phyloP scores from a whole-genome alignment of 1,140 invertebrate species.

The Calycopis cecrops region DNA sequence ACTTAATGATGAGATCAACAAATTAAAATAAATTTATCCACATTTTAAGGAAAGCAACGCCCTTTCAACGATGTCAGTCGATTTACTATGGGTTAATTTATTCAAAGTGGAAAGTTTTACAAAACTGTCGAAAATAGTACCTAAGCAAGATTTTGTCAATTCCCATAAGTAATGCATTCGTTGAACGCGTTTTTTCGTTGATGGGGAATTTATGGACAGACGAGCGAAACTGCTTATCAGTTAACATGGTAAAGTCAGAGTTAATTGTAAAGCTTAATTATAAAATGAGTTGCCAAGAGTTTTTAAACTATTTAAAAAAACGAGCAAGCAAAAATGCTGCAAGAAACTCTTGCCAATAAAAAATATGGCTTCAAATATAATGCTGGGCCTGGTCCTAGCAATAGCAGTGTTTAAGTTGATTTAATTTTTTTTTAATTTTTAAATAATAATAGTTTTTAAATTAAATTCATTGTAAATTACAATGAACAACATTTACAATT shows the following conservation, averaged over 20 bases:
- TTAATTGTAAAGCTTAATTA: conserved; percentile 8
- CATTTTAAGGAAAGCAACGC: background rate
- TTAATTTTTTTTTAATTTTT: too few relatives aligned
- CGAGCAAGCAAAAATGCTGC: conserved; percentile 7
- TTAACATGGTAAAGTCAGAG: background rate
- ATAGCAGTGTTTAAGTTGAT: too few relatives aligned
- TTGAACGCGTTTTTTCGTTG: conserved; percentile 8
- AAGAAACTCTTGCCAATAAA: background rate
- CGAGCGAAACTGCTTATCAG: conserved; percentile 9
- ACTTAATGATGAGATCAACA: conserved; percentile 6
- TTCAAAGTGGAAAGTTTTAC: background rate
- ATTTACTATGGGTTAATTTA: too few relatives aligned
- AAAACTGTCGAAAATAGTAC: conserved; percentile 1
- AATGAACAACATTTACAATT: too few relatives aligned
- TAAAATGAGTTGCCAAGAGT: conserved; percentile 2
- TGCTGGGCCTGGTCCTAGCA: background rate
- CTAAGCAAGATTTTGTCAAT: background rate
- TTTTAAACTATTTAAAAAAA: conserved; percentile 6
- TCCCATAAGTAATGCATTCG: too few relatives aligned
- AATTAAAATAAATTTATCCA: conserved; percentile 4
- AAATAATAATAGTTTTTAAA: too few relatives aligned
- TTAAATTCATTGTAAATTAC: too few relatives aligned
- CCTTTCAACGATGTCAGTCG: too few relatives aligned
- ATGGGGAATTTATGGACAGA: conserved; percentile 9
- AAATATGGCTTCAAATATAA: background rate